Base-by-base conservation (phyloP, 2,888 invertebrate genomes). In the Leptopilina syphax region DNA sequence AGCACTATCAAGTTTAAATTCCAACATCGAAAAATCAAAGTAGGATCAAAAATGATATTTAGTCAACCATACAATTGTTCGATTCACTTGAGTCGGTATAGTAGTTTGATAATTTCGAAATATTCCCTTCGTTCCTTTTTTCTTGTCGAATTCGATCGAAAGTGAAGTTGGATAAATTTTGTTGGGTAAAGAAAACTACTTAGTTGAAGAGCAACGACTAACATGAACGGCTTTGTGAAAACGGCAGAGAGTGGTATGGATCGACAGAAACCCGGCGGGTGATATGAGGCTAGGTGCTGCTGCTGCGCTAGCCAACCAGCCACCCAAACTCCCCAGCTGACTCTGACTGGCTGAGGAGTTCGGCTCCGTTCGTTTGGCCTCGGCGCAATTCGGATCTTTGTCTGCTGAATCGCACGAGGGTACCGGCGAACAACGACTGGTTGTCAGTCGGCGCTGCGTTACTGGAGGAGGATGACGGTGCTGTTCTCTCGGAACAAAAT, bases 371-470 rank as follows among this genome's bases (percentile, higher is more conserved):
- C 90, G 90, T 13, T 0, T 0, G 5, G 0, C 4, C 10, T 89
- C 90, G 90, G 82, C 63, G 10, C 18, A 41, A 50, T 73, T 89
- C 90, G 90, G 88, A 90, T 86, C 89, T 90, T 90, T 90, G 89
- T 90, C 87, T 86, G 82, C 83, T 83, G 84, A 80, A 80, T 85
- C 86, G 87, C 88, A 88, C 88, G 89, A 89, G 89, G 88, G 84
- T 86, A 86, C 89, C 90, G 89, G 89, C 87, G 86, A 87, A 82
- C 84, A 80, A 83, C 79, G 79, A 78, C 83, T 84, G 80, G 85
- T 86, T 87, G 88, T 88, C 90, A 90, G 90, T 90, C 88, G 88
- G 87, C 89, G 89, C 88, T 89, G 88, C 85, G 88, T 89, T 57
- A 57, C n/a, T n/a, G 73, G 57, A 57, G 73, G 57, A 73, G n/a